Evolutionary conservation across 30 jellyfish, hydroid and myxozoan genomes (phyloP), one percentile per base, ranked within the genome.

Genomic region (Cassiopea andromeda): DNA sequence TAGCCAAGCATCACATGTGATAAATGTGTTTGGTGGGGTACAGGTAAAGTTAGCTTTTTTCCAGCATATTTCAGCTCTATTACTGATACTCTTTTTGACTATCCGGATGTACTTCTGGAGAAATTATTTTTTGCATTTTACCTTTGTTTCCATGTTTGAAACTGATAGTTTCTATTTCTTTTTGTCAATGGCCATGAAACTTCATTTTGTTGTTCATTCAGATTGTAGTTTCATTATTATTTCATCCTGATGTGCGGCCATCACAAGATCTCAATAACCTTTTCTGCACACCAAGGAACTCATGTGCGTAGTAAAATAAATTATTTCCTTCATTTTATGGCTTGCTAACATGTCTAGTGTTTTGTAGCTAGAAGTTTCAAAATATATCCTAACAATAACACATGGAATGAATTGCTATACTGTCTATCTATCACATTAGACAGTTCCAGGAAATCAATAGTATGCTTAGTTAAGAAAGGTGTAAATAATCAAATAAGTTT

Each of bases 21-120:
- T 92, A 9, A 48, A 85, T 75, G 45, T 92, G 79, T 85, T 85
- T 79, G 97, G 92, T 46, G 97, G 97, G 1, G 89, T 84, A 7
- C 76, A 75, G 87, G 97, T 90, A 66, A 0, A 6, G 12, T 54
- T 3, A 3, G 10, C 7, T 54, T 54, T 44, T 48, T 14, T 27
- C 38, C 38, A 27, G 38, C 38, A 27, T 27, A 27, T 27, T 27
- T 27, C 38, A 27, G 38, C 38, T 27, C 38, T 27, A 27, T 27
- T 27, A 27, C 38, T 27, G 38, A 27, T 27, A 27, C 38, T 27
- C 38, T 27, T 27, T 27, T 27, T 27, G 38, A 27, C 0, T 27
- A 27, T 27, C 38, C 38, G 38, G 38, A 27, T 14, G 15, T 12
- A 16, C 71, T 27, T 27, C 38, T 27, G 38, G 38, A 27, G 14